Evolutionary conservation across 2,888 invertebrate species (phyloP).

Genomic region (Dastarcus helophoroides): DNA sequence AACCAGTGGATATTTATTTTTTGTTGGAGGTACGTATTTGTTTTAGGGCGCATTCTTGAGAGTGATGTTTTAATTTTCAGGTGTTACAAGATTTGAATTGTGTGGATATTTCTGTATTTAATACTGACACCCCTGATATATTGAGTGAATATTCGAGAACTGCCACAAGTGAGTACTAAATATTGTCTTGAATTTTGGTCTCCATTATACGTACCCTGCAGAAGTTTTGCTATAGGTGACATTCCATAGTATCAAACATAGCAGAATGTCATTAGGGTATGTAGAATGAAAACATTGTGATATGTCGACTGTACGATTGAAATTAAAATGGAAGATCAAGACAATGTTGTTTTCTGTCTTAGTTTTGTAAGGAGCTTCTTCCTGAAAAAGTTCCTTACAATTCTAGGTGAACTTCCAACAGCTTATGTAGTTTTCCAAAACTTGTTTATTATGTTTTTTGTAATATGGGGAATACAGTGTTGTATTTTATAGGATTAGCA

Average conservation of each 20-base stretch:
- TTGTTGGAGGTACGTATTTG: constrained; percentile 43
- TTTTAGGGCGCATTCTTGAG: background rate
- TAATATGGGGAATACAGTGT: constrained; percentile 1
- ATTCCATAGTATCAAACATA: background rate
- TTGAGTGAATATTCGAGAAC: background rate
- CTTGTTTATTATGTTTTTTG: background rate
- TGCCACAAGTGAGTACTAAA: constrained; percentile 5
- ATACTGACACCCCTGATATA: background rate
- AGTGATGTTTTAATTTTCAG: constrained; percentile 4
- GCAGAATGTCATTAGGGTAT: constrained; percentile 1
- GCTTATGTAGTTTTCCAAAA: background rate
- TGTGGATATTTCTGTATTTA: constrained; percentile 1
- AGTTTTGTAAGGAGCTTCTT: too few species aligned
- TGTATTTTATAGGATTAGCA: constrained; percentile 19
- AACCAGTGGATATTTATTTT: constrained; percentile 52
- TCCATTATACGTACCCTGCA: too few species aligned
- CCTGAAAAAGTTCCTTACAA: too few species aligned
- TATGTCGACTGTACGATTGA: too few species aligned
- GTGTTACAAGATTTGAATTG: constrained; percentile 9
- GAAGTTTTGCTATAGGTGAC: too few species aligned
- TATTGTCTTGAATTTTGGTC: constrained; percentile 3
- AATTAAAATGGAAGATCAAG: too few species aligned
- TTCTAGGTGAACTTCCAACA: background rate
- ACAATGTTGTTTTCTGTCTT: too few species aligned
- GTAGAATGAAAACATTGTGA: too few species aligned